Base-by-base conservation (phyloP, 2,888 invertebrate species). In the Chelonus formosanus region DNA sequence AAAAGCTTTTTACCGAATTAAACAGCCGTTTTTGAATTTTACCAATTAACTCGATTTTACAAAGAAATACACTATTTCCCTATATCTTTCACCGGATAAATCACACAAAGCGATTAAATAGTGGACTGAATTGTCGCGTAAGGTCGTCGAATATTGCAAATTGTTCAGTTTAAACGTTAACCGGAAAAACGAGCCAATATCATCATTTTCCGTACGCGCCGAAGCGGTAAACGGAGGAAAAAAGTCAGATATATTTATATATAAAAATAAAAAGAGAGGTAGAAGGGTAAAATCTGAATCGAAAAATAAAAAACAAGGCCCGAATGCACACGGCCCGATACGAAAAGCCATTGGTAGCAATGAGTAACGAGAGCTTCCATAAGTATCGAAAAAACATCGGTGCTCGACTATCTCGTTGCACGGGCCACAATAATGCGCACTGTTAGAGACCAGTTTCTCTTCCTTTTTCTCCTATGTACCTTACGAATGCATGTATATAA, bases 361-460 rank as follows among this genome's bases (percentile, higher is more conserved):
- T 67, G 67, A 67, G 57, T 67, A 67, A 67, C 66, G 57, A 57
- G 61, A 45, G 47, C 58, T 47, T 62, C 62, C 53, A 67, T 67
- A 67, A 67, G 67, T 67, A 67, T 67, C 62, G 67, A 67, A 67
- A 67, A 67, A 67, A 67, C 62, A 67, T 67, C 62, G 57, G 62
- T 67, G 67, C 53, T 50, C 52, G 32, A 52, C 62, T 67, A 67
- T 67, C 67, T 67, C 62, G 62, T 62, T 53, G 57, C 58, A 50
- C 54, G 53, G 62, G 53, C 34, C 34, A 56, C 53, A 67, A 67
- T 62, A 67, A 67, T 67, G 67, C 67, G 44, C 36, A 61, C 61
- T 20, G 20, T 20, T 20, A 20, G 20, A 20, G 20, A 20, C 20
- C 20, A 56, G 61, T 57, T 50, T 55, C 6, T 43, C 34, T 31